phyloP scores from a whole-genome alignment of 2,888 invertebrate genomes.

The Cephonodes hylas region DNA sequence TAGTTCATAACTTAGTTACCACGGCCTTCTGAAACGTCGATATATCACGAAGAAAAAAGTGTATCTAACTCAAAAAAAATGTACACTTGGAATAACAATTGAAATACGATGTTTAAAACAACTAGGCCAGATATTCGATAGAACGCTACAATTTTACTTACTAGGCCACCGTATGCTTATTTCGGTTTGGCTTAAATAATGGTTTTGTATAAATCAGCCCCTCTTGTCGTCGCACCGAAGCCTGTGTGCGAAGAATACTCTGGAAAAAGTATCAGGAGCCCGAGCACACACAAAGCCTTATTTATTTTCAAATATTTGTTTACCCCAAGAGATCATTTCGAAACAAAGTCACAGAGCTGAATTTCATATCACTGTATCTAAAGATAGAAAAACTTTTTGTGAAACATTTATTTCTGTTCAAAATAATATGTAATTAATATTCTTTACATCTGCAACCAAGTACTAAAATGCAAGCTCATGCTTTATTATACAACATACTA shows the following conservation, averaged over 20 bases:
- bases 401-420: neutral
- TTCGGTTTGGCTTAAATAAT: conserved; percentile 48
- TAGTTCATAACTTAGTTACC: neutral
- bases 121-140: conserved; percentile 7
- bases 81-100: neutral
- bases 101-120: neutral
- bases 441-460: neutral
- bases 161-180: conserved; percentile 11
- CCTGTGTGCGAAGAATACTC: conserved; percentile 29
- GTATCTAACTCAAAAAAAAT: neutral
- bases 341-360: neutral
- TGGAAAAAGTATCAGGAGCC: conserved; percentile 21
- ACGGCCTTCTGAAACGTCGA: neutral
- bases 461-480: neutral
- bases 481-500: neutral
- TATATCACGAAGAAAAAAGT: neutral
- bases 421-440: neutral
- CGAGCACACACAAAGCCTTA: conserved; percentile 45
- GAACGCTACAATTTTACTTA: conserved; percentile 3
- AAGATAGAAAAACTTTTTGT: neutral
- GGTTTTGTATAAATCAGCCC: conserved; percentile 47
- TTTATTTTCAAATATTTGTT: conserved; percentile 63
- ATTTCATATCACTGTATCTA: neutral
- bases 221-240: conserved; percentile 27
- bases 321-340: conserved; percentile 25